Percentiles rank a stretch among this genome's conserved stretches.
phyloP scores from a whole-genome alignment of 2,888 invertebrate species.

The Nyleta sp. region DNA sequence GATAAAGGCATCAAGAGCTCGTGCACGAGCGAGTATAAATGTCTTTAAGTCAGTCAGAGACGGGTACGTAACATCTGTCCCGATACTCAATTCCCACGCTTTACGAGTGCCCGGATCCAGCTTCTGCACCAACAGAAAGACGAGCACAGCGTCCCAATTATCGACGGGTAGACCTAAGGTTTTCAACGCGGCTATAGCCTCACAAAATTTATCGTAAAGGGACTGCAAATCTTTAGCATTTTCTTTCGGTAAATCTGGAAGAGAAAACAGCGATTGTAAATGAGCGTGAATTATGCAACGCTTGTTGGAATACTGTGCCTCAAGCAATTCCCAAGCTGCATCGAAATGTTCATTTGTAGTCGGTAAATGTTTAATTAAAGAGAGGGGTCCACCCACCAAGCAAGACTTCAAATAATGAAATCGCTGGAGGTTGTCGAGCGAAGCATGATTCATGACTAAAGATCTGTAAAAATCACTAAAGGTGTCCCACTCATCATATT shows the following conservation, averaged over 20 bases:
- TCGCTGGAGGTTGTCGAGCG: neutral
- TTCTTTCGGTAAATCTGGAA: neutral
- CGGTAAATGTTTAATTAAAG: neutral
- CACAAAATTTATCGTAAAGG: neutral
- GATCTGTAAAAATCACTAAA: constrained; percentile 3
- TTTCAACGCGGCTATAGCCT: neutral
- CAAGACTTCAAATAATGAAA: neutral
- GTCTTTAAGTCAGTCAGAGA: neutral
- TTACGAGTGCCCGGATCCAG: neutral
- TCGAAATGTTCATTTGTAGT: neutral
- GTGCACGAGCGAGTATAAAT: neutral
- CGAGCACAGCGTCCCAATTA: neutral
- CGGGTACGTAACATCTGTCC: neutral
- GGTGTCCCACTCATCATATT: constrained; percentile 9
- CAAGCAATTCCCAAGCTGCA: neutral
- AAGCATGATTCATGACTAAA: neutral
- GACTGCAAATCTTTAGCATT: neutral
- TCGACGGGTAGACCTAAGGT: neutral
- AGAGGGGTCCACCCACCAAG: neutral
- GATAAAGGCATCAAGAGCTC: neutral
- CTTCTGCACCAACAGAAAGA: neutral
- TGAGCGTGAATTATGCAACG: neutral
- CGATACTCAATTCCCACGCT: neutral
- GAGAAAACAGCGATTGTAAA: neutral
- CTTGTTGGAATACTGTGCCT: neutral